Base-by-base conservation (phyloP, 1,140 invertebrate genomes). In the Heliconius congener region DNA sequence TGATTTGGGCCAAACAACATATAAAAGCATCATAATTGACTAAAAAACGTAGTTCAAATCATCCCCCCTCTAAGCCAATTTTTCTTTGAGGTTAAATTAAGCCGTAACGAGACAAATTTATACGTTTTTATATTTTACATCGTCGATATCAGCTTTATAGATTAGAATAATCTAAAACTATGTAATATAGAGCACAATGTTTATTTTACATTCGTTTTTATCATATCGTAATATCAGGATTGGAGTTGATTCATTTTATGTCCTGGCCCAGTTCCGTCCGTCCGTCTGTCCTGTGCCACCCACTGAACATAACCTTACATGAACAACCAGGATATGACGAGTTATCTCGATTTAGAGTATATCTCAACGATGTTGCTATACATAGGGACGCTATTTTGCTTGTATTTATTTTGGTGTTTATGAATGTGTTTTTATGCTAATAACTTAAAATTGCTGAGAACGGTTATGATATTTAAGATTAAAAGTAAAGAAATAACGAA, bases 211-310 rank as follows among this genome's bases (percentile, higher is more conserved):
- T 23, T 30, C 13, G 60, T 30, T 66, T 52, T 66, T 66, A 66
- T 66, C 60, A 66, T 30, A 66, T 66, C 60, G 60, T 66, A 66
- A 66, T 66, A 66, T 66, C 60, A 30, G 60, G 60, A 66, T 66
- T 30, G 55, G 6, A 60, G 23, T 66, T 66, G 60, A 66, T 66
- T 66, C 60, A 66, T 66, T 30, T 66, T 30, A 66, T 66, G 23
- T 30, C 11, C 60, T 66, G 60, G 60, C 60, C 60, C 60, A 66
- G 60, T 66, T 66, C 60, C 60, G 60, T 66, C 60, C 60, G 60
- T 66, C 60, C 60, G 60, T 66, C 60, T 16, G 27, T 66, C 27
- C 23, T 6, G 5, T 66, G 9, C 60, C 60, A 66, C 60, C 60
- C 60, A 66, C 60, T n/a, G 27, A 5, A 66, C 60, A 11, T 16